Base-by-base conservation (phyloP, 35 echinoderm and acorn worm genomes). In the Diadema setosum region DNA sequence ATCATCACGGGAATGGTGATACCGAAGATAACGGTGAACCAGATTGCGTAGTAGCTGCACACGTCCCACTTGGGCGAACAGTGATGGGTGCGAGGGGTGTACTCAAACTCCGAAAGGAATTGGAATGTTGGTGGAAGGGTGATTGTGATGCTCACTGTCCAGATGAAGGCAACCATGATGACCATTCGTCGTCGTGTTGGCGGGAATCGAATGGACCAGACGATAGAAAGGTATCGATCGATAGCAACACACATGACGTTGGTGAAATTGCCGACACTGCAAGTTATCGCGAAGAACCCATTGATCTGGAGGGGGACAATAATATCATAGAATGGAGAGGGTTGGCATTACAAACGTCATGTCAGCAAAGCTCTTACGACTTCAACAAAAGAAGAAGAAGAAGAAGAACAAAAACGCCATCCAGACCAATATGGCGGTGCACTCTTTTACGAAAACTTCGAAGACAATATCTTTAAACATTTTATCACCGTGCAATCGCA, bases 221-320 rank as follows among this genome's bases (percentile, higher is more conserved):
- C 73, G 16, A 78, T 78, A 11, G 73, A 78, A 21, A 78, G 29
- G 40, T 78, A 78, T 43, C 73, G 73, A 44, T 78, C 73, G 44
- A 78, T 36, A 7, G 73, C 73, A 21, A 78, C 44, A 36, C 73
- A 78, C 73, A 78, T 78, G 73, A 78, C 73, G 34, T 78, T 78
- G 33, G 73, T 78, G 73, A 78, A 78, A 44, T 78, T 78, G 0
- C 73, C 73, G 3, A 78, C 73, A 36, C 73, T 78, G 20, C 73
- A 78, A 7, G 73, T 78, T 34, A 78, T 78, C 21, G 73, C 73
- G 23, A 33, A 78, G 73, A 78, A 78, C 9, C 73, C 73, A 44
- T 78, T 78, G n/a, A 78, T 78, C 73, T 78, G 73, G 29, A 78
- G 25, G 29, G 5, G n/a, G n/a, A n/a, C n/a, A 32, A 33, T 60